These are phyloP conservation scores for Pseudomyrmex sp. DNA, from an alignment of 1,140 invertebrate species.

Conservation along the genomic window DNA sequence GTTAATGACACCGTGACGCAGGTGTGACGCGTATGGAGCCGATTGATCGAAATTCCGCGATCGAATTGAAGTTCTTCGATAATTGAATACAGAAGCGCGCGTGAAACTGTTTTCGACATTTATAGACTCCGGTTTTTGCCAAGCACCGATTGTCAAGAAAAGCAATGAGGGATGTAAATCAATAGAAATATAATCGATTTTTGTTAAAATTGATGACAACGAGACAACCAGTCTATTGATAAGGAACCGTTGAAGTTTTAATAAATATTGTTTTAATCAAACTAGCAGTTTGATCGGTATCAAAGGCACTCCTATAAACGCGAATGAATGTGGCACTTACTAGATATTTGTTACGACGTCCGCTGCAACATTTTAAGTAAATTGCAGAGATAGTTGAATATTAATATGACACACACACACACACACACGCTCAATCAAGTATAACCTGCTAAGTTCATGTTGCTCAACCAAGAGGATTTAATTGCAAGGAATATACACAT, in stretches of 20 bases:
- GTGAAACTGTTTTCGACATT: neutral
- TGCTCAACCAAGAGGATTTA: neutral
- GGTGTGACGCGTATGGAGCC: neutral
- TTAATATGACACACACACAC: neutral
- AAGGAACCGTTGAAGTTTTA: no score
- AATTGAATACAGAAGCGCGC: neutral
- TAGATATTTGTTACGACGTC: neutral
- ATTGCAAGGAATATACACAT: neutral
- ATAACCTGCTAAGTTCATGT: neutral
- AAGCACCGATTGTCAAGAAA: neutral
- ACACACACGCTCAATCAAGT: neutral
- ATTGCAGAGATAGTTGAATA: neutral
- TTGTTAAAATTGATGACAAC: no score
- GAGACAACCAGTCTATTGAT: no score
- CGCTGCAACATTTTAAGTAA: slow-evolving; percentile 19
- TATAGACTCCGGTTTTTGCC: neutral
- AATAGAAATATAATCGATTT: no score
- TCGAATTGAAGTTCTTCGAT: neutral
- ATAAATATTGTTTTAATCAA: slow-evolving; percentile 15
- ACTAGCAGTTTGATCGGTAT: no score
- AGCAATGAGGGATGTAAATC: neutral
- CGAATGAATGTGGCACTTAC: neutral
- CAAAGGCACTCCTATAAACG: neutral
- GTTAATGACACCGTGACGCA: slow-evolving; percentile 12
- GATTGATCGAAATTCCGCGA: slow-evolving; percentile 17